These are phyloP conservation scores for Chitala chitala DNA, from an alignment of 2,113 vertebrate genomes.

Conservation along the genomic window DNA sequence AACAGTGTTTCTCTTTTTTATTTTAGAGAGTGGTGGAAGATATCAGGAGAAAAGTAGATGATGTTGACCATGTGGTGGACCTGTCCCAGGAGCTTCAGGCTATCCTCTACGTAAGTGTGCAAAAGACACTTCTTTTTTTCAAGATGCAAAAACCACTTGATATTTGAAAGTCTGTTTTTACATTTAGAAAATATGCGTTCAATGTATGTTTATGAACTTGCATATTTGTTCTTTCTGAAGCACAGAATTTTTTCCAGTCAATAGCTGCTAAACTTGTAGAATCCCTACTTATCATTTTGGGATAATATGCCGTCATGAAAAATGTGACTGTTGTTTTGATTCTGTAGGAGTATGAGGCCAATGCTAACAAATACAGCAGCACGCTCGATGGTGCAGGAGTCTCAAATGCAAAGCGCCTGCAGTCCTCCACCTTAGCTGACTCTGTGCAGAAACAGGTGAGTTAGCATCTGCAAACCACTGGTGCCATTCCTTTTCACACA, in stretches of 20 bases:
- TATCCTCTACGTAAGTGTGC: conserved; percentile 68
- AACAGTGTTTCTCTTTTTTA: conserved; percentile 6
- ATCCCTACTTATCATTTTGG: background rate
- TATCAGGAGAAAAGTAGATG: conserved; percentile 72
- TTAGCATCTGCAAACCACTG: background rate
- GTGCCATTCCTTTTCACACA: background rate
- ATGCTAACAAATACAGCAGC: conserved; percentile 73
- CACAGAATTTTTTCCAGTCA: background rate
- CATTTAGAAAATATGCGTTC: too few species aligned
- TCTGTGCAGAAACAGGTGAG: conserved; percentile 77
- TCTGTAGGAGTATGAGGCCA: conserved; percentile 77
- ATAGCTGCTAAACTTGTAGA: background rate
- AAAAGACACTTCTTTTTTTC: background rate
- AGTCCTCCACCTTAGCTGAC: conserved; percentile 63
- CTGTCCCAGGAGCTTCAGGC: conserved; percentile 75
- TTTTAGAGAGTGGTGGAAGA: conserved; percentile 77
- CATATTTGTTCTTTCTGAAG: too few species aligned
- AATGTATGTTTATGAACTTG: conserved; percentile 1
- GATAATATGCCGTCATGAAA: too few species aligned
- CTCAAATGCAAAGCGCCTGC: conserved; percentile 55
- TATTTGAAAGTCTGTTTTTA: too few species aligned
- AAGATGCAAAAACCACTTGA: background rate
- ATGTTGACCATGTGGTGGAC: conserved; percentile 62
- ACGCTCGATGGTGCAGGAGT: conserved; percentile 61
- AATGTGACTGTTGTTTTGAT: conserved; percentile 25